Evolutionary conservation across 2,113 vertebrate species (phyloP).

Genomic region (Zootoca vivipara): DNA sequence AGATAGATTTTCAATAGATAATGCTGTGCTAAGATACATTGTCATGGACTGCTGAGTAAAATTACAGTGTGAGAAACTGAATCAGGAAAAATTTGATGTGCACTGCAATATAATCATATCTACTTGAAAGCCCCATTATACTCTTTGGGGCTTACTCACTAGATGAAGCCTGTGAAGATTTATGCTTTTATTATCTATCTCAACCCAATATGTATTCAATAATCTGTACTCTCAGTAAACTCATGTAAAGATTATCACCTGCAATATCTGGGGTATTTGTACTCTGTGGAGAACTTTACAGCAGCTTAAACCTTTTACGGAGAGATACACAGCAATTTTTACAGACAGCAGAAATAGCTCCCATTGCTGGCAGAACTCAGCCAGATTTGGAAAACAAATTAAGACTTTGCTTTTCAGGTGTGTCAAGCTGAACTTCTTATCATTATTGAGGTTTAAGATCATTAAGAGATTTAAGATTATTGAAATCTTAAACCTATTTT

Average conservation of each 20-base stretch:
- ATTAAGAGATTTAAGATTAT: too few species aligned
- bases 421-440: constrained; percentile 26
- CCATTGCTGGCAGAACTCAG: fast-evolving
- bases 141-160: neutral
- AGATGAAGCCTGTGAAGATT: neutral
- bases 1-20: neutral
- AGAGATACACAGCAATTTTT: neutral
- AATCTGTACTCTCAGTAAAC: neutral
- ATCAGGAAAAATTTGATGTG: constrained; percentile 1
- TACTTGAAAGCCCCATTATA: neutral
- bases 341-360: neutral
- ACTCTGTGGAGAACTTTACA: neutral
- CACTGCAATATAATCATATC: neutral
- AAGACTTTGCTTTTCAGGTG: constrained; percentile 32
- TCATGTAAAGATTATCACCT: neutral
- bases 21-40: neutral
- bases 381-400: constrained; percentile 9
- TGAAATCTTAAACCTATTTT: neutral
- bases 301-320: fast-evolving
- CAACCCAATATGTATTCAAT: neutral
- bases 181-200: neutral
- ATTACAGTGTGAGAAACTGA: neutral
- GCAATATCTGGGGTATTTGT: neutral
- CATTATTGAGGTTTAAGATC: too few species aligned
- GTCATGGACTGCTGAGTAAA: neutral